Percentiles rank a stretch among this genome's conserved stretches.
phyloP scores from a whole-genome alignment of 2,888 invertebrate genomes.

The Dascillus cervinus region DNA sequence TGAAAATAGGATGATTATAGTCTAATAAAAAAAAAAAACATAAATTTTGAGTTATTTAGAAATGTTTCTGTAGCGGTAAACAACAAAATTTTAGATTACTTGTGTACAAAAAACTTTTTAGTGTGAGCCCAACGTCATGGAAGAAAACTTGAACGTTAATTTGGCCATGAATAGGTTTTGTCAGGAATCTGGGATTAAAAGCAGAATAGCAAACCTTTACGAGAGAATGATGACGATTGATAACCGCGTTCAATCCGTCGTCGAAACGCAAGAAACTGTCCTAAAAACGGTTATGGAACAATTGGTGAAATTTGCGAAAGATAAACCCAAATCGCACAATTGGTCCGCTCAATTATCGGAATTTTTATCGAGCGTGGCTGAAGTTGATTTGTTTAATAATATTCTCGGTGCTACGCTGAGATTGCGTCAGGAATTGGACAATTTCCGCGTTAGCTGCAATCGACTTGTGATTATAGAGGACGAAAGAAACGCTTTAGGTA shows the following conservation, averaged over 20 bases:
- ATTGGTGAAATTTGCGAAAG: neutral
- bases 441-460: constrained; percentile 29
- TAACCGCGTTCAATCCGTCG: constrained; percentile 15
- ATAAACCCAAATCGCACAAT: neutral
- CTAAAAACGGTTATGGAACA: constrained; percentile 2
- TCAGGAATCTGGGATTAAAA: constrained; percentile 28
- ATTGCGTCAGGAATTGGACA: constrained; percentile 24
- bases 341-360: neutral
- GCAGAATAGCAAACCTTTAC: constrained; percentile 24
- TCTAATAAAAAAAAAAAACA: neutral
- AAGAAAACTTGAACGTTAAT: constrained; percentile 28
- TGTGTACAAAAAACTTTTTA: constrained; percentile 16
- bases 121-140: constrained; percentile 24
- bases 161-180: constrained; percentile 29
- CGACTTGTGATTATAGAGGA: constrained; percentile 30
- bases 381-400: constrained; percentile 25
- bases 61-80: too few relatives aligned
- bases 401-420: constrained; percentile 23
- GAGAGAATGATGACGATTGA: constrained; percentile 28
- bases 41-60: neutral
- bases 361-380: constrained; percentile 12
- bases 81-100: too few relatives aligned
- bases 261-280: constrained; percentile 25
- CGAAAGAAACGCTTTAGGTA: constrained; percentile 31
- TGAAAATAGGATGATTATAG: too few relatives aligned